Conservation (phyloP, 2,113 vertebrate genomes). For the Sciurus niger region DNA sequence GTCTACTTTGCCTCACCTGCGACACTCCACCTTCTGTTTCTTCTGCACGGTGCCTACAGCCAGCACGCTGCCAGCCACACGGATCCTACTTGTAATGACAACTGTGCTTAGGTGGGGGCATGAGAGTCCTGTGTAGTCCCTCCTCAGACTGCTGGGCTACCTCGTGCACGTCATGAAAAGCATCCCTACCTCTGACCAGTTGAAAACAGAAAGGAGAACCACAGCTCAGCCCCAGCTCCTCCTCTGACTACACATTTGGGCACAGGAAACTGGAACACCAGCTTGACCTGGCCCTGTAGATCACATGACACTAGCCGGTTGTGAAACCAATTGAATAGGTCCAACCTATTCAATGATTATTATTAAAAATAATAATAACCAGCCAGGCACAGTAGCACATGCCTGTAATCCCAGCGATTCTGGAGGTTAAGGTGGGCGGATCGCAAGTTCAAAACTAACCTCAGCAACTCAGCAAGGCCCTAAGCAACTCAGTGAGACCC, state of each 20-base stretch:
- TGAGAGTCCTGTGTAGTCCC: neutral
- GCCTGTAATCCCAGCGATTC: no score
- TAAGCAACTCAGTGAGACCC: no score
- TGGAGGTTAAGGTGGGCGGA: no score
- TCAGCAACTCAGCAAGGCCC: no score
- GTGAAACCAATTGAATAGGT: neutral
- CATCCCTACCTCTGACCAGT: neutral
- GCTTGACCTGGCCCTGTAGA: neutral
- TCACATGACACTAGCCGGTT: neutral
- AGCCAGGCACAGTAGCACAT: no score
- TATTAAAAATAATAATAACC: neutral
- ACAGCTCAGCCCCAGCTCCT: neutral
- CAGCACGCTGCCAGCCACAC: neutral
- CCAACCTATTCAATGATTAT: neutral
- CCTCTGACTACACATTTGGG: neutral
- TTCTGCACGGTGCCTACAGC: rapidly evolving
- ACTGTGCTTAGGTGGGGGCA: neutral
- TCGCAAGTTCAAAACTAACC: no score
- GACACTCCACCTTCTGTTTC: neutral
- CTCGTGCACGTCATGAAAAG: neutral
- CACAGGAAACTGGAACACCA: neutral
- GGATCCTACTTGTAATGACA: neutral
- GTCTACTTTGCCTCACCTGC: neutral
- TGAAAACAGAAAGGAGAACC: neutral
- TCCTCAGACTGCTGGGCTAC: neutral